phyloP scores from a whole-genome alignment of 2,797 vertebrate genomes.

The Crax fasciolata region DNA sequence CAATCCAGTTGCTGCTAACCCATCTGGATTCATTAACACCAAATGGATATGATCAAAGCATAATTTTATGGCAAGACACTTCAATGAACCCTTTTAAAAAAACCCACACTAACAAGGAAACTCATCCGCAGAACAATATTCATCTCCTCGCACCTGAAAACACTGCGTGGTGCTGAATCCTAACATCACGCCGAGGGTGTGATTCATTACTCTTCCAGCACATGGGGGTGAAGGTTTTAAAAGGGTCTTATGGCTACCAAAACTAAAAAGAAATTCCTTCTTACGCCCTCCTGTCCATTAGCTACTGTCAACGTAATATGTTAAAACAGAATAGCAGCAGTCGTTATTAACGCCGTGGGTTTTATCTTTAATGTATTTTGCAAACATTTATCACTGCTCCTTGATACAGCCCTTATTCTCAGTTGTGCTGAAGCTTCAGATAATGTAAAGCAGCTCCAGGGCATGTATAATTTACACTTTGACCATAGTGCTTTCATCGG shows the following conservation, averaged over 20 bases:
- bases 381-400: neutral
- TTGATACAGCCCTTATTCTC: neutral
- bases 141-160: neutral
- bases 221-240: neutral
- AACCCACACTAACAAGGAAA: neutral
- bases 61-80: slow-evolving; percentile 22
- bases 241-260: neutral
- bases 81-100: slow-evolving; percentile 22
- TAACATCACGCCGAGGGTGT: neutral
- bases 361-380: neutral
- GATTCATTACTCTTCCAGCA: neutral
- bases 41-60: slow-evolving; percentile 49
- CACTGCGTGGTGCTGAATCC: neutral
- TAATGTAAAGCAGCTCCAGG: neutral
- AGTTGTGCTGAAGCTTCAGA: neutral
- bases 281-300: neutral
- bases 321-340: neutral
- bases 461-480: accelerated
- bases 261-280: neutral
- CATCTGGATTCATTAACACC: slow-evolving; percentile 44
- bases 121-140: neutral
- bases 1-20: slow-evolving; percentile 30
- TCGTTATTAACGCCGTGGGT: accelerated
- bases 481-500: accelerated
- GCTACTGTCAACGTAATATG: accelerated